Base-by-base conservation (phyloP, 2,113 vertebrate genomes). In the Tragelaphus scriptus region DNA sequence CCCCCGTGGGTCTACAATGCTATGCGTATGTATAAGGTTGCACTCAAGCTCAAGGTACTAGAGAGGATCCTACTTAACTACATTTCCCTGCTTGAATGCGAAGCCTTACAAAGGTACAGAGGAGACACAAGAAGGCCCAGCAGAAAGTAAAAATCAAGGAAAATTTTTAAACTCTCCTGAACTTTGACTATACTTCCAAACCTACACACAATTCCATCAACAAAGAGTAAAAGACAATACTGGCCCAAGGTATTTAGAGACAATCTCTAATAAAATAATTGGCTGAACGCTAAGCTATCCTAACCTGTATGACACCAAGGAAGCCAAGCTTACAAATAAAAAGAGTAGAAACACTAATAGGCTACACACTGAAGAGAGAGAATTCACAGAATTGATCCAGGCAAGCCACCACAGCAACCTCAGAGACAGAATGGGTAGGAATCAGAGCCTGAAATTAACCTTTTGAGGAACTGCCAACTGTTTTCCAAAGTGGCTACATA, bases 281-380 rank as follows among this genome's bases (percentile, higher is more conserved):
- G 59, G 21, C 58, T 91, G 51, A 61, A 56, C 4, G 65, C 55
- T 90, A 90, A 87, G 36, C 85, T 91, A 85, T 91, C 14, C 68
- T 92, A 53, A 89, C 28, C 49, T 32, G 59, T 68, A 53, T 58
- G 59, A 92, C 32, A 92, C 23, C 36, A 77, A 81, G 25, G 58
- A 96, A 91, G 61, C 2, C 65, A 93, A 32, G 30, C 26, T 96
- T 88, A 96, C 13, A 92, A 94, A 68, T 95, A 58, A 87, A 93
- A 85, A 89, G 28, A 91, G 40, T 51, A 94, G 80, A 93, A 94
- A 86, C 13, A 81, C 89, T 23, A 80, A 9, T 71, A 36, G 36
- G 19, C 53, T 68, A 90, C 58, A 94, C 80, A 94, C 23, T 56
- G 6, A 77, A 58, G 51, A 90, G 10, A 94, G 4, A 68, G 56